Evolutionary conservation across 2,888 invertebrate species (phyloP).

Genomic region (Globia sparganii): DNA sequence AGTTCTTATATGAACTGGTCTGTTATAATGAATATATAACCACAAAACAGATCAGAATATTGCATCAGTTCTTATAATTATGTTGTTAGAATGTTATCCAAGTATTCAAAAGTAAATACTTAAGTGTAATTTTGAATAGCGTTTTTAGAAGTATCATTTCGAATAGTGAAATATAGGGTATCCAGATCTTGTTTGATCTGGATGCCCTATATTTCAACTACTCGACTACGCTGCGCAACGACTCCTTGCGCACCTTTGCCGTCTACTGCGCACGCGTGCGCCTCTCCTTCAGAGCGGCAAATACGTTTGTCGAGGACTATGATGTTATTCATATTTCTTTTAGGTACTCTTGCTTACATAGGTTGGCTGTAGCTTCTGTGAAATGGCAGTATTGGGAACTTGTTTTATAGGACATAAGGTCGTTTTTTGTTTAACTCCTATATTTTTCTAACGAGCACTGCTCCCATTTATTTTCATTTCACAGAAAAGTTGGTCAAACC

Average conservation of each 20-base stretch:
- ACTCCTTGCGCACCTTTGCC: slow-evolving; percentile 8
- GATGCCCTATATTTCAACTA: too few relatives aligned
- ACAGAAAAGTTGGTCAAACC: neutral
- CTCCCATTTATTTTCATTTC: neutral
- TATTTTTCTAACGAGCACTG: neutral
- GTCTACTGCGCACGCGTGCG: slow-evolving; percentile 14
- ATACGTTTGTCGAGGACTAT: neutral
- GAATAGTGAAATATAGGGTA: too few relatives aligned
- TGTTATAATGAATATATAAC: too few relatives aligned
- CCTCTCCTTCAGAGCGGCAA: neutral
- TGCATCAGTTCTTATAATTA: too few relatives aligned
- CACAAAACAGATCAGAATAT: too few relatives aligned
- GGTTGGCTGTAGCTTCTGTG: neutral
- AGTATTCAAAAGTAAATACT: too few relatives aligned
- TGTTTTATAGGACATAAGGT: neutral
- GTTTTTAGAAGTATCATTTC: too few relatives aligned
- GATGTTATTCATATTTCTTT: slow-evolving; percentile 4
- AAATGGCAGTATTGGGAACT: neutral
- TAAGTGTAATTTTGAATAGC: too few relatives aligned
- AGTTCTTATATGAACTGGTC: too few relatives aligned
- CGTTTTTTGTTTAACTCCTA: neutral
- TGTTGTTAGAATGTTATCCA: too few relatives aligned
- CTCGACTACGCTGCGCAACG: neutral
- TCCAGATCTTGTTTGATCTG: too few relatives aligned
- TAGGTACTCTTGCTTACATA: neutral